phyloP scores from a whole-genome alignment of 2,113 vertebrate genomes.

The Carassius carassius region DNA sequence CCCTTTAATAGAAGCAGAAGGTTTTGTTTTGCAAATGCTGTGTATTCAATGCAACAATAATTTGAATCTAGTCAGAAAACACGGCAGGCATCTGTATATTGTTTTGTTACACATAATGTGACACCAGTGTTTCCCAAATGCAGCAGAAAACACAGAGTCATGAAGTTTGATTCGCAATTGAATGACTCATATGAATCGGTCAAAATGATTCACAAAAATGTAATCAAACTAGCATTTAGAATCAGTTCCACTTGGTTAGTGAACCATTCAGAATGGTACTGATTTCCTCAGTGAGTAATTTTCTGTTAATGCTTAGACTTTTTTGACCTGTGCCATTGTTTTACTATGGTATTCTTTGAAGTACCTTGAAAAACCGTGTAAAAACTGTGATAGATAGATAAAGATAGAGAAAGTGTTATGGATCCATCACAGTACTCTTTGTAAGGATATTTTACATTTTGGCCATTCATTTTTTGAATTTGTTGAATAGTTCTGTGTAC shows the following conservation, averaged over 20 bases:
- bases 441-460: not conserved
- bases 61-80: too few species aligned
- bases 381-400: not conserved
- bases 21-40: not conserved
- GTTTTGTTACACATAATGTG: too few species aligned
- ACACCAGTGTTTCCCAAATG: not conserved
- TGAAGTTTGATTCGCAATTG: not conserved
- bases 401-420: not conserved
- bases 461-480: not conserved
- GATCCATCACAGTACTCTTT: not conserved
- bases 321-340: not conserved
- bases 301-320: too few species aligned
- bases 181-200: not conserved
- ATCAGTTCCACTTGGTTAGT: not conserved
- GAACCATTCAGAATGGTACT: too few species aligned
- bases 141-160: not conserved
- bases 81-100: too few species aligned
- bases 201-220: not conserved
- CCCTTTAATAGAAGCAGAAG: not conserved
- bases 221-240: not conserved
- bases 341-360: not conserved
- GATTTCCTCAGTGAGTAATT: too few species aligned
- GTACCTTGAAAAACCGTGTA: not conserved
- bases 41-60: not conserved
- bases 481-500: not conserved